phyloP scores from a whole-genome alignment of 1,140 invertebrate genomes.

The Diorhabda carinulata region DNA sequence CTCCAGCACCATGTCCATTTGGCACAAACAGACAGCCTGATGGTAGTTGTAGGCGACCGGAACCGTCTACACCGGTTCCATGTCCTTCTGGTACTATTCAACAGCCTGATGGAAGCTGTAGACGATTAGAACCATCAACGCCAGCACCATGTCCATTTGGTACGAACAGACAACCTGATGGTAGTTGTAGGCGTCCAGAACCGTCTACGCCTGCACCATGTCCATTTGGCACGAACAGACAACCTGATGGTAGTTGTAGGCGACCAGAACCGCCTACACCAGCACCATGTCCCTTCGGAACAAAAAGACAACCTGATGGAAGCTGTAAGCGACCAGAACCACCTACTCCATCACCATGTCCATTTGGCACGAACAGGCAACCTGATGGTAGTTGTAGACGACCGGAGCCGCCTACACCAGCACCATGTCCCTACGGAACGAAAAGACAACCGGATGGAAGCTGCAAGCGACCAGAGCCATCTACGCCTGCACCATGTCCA shows the following conservation, averaged over 20 bases:
- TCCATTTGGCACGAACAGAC: conserved; percentile 10
- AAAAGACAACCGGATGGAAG: too few relatives aligned
- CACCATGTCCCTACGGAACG: conserved; percentile 15
- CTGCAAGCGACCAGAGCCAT: background rate
- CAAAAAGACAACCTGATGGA: conserved; percentile 24
- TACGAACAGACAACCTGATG: conserved; percentile 21
- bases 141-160: conserved; percentile 25
- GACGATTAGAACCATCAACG: background rate
- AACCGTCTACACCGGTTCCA: background rate
- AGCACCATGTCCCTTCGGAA: conserved; percentile 25
- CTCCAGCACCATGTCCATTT: conserved; percentile 13
- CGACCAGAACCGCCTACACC: background rate
- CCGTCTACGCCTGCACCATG: conserved; percentile 20
- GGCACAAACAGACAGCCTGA: conserved; percentile 1
- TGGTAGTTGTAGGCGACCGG: conserved; percentile 6
- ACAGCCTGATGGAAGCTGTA: conserved; percentile 20
- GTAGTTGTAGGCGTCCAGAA: conserved; percentile 14
- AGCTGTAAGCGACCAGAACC: conserved; percentile 10
- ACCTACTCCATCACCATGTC: conserved; percentile 24
- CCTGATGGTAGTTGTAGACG: conserved; percentile 20
- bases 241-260: conserved; percentile 17
- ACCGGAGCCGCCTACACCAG: background rate
- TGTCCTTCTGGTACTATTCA: conserved; percentile 15
- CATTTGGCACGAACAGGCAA: conserved; percentile 6
- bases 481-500: conserved; percentile 18